These are phyloP conservation scores for Scelioninae gen. 2 DNA, from an alignment of 2,888 invertebrate genomes.

Conservation along the genomic window DNA sequence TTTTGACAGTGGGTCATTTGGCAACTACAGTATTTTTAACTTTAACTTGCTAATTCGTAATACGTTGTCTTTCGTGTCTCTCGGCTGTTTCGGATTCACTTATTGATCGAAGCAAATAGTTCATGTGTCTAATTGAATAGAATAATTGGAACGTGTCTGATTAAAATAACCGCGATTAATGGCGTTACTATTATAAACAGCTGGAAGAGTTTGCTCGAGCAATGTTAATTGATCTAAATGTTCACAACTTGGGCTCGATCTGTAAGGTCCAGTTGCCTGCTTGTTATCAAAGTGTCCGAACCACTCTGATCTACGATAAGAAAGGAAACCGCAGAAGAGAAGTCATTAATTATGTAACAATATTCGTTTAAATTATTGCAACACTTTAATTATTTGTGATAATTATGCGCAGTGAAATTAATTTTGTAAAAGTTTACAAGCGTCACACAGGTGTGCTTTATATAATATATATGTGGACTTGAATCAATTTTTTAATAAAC, in stretches of 20 bases:
- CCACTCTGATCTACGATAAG: no score
- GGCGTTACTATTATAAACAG: conserved; percentile 39
- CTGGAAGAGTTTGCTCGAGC: conserved; percentile 41
- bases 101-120: conserved; percentile 17
- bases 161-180: conserved; percentile 40
- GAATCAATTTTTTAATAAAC: no score
- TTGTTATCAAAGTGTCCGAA: conserved; percentile 13
- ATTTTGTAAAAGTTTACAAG: no score
- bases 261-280: conserved; percentile 28
- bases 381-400: no score
- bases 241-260: conserved; percentile 38
- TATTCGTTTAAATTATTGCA: no score
- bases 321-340: no score
- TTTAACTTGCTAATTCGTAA: background rate
- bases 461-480: no score
- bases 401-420: no score
- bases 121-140: conserved; percentile 29
- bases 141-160: conserved; percentile 38
- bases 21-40: no score
- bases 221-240: conserved; percentile 46
- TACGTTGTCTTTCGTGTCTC: background rate
- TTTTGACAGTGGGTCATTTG: no score
- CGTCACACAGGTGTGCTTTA: no score
- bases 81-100: background rate
- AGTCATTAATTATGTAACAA: no score